These are phyloP conservation scores for Drosophila mojavensis DNA, from an alignment of 1,140 invertebrate genomes.

Conservation along the genomic window DNA sequence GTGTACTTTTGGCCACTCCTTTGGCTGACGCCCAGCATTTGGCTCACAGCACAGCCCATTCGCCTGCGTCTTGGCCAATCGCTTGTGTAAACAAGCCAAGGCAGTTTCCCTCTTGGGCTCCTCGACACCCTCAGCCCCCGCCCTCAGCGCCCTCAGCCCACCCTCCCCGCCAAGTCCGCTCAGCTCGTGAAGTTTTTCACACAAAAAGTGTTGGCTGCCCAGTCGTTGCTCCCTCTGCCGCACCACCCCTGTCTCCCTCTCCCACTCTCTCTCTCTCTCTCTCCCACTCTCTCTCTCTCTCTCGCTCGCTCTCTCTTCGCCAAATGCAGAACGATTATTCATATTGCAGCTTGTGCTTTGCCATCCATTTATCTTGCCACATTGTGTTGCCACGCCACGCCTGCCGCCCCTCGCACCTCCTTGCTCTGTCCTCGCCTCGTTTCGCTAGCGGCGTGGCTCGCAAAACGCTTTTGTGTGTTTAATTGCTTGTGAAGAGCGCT, in stretches of 20 bases:
- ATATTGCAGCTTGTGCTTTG: conserved; percentile 74
- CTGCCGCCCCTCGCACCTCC: not conserved
- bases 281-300: conserved; percentile 1
- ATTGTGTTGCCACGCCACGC: conserved; percentile 53
- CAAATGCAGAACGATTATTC: conserved; percentile 63
- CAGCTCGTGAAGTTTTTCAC: conserved; percentile 63
- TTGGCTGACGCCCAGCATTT: conserved; percentile 47
- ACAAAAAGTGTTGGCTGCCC: conserved; percentile 75
- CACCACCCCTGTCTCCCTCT: too few species aligned
- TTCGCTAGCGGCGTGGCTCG: conserved; percentile 70
- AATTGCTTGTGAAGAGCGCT: conserved; percentile 82
- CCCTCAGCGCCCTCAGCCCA: not conserved
- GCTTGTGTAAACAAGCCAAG: conserved; percentile 67
- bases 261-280: not conserved
- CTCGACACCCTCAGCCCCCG: not conserved
- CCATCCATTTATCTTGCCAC: conserved; percentile 79
- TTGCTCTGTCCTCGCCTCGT: conserved; percentile 20
- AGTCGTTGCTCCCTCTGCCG: conserved; percentile 27
- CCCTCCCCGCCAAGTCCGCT: not conserved
- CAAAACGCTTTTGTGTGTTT: conserved; percentile 82
- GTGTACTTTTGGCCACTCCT: conserved; percentile 84
- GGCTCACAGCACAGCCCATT: not conserved
- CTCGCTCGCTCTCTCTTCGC: not conserved
- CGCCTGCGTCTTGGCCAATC: conserved; percentile 71
- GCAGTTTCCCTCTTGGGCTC: not conserved